Base-by-base conservation (phyloP, 92 coral and sea anemone genomes). In the Palythoa grandis region DNA sequence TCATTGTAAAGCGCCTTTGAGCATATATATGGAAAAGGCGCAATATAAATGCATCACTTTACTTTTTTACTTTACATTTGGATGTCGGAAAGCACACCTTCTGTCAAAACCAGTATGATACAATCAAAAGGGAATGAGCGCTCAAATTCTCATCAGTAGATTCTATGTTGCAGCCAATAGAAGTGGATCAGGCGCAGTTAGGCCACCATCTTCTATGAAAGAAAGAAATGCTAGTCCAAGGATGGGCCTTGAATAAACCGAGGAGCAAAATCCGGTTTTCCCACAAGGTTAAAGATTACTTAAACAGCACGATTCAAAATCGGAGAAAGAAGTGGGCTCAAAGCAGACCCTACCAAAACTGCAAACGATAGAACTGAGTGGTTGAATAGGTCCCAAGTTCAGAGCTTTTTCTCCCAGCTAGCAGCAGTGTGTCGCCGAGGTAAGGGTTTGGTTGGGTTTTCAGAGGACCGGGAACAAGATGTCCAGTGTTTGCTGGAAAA, bases 321-420 rank as follows among this genome's bases (percentile, higher is more conserved):
- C 68, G 97, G 97, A 63, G 94, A 91, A 89, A 89, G 89, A 83
- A 87, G 90, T 5, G 93, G 93, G 12, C 66, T 88, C 12, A 93
- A 91, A 38, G 92, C 97, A 29, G 93, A 93, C 83, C 92, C 92
- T 52, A 74, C 65, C 69, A 92, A 93, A 89, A 90, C 89, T 78
- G 88, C 87, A 63, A 57, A 48, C 61, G 93, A 75, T 37, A 91
- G 96, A 75, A 4, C 89, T 20, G 92, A 91, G 75, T 93, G 94
- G 96, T 9, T 91, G 87, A 88, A 89, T 1, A 86, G 86, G 87
- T 88, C 57, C 19, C 94, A 93, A 85, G 73, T 91, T 48, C 91
- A 91, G 80, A 66, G 97, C 86, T 91, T 91, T 56, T 91, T 89
- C 76, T 94, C 94, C 25, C 87, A 92, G n/a, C 84, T 91, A 52